A percentile compares a stretch with the other conserved stretches of the same genome.
These are phyloP conservation scores for Mohoua ochrocephala DNA, from an alignment of 2,113 vertebrate species.

Conservation along the genomic window DNA sequence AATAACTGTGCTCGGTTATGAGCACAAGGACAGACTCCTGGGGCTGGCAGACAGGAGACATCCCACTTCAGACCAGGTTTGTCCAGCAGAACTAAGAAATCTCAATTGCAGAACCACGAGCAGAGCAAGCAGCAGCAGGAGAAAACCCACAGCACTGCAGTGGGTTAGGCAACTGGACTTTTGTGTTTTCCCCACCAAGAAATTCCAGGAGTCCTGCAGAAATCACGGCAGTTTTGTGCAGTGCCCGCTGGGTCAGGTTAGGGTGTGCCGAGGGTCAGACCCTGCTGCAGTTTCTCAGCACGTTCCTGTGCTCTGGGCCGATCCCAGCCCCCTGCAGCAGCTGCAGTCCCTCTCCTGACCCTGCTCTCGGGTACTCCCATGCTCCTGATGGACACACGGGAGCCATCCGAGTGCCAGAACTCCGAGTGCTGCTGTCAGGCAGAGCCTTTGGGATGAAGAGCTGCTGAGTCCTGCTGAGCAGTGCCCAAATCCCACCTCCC, in stretches of 20 bases:
- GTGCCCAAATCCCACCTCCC: not conserved
- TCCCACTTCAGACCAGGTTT: not conserved
- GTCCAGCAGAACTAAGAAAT: not conserved
- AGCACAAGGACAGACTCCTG: not conserved
- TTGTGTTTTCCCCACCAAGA: accelerated
- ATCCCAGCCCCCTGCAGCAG: not conserved
- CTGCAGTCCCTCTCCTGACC: not conserved
- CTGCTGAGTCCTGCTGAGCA: not conserved
- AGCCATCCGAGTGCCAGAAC: not conserved
- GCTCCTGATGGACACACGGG: not conserved
- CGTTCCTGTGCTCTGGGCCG: not conserved
- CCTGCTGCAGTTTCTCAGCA: not conserved
- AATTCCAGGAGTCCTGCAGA: not conserved
- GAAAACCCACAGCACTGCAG: not conserved
- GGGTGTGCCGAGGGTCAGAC: not conserved
- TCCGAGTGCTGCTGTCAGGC: not conserved
- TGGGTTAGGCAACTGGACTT: not conserved
- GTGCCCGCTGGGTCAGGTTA: not conserved
- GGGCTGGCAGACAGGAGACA: not conserved
- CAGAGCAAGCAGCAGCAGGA: not conserved
- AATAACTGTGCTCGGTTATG: not conserved
- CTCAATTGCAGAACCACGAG: not conserved
- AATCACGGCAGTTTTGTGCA: not conserved
- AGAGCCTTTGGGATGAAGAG: not conserved
- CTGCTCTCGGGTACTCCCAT: not conserved